Base-by-base conservation (phyloP, 2,113 vertebrate genomes). In the Ictalurus punctatus region DNA sequence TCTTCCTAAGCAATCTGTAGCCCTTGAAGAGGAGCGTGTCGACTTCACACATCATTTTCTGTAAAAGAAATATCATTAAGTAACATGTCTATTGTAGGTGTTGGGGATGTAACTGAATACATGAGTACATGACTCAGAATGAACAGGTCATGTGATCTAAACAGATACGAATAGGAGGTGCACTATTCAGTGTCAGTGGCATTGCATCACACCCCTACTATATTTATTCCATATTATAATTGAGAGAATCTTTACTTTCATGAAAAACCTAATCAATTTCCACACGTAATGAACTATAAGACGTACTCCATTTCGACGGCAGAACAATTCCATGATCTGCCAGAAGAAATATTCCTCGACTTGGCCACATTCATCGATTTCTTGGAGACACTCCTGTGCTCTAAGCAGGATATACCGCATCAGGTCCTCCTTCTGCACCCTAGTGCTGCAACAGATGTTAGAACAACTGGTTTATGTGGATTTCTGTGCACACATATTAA, bases 301-400 rank as follows among this genome's bases (percentile, higher is more conserved):
- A 48, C 48, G 48, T 48, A 85, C 83, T 85, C 40, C 63, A n/a
- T 85, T 69, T 6, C n/a, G 14, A 48, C 6, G 0, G 69, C 48
- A 86, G 52, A 86, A 86, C 65, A 86, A 86, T 48, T 48, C 48
- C 48, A 48, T 73, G 6, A 85, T 71, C 48, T 71, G 44, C 65
- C 84, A 85, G 67, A 58, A 71, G 1, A 85, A 71, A 56, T 56
- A 85, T 3, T n/a, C 48, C 44, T 85, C 67, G 10, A 14, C 16
- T 71, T 34, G 65, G 17, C 37, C 17, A 13, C 8, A n/a, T 9
- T 40, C 48, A 56, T 14, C 4, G 4, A 21, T 30, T 8, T n/a
- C 5, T 0, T 30, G 6, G 23, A 73, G 65, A 56, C 84, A 86
- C n/a, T 74, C 30, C n/a, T 73, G 8, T 23, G 48, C 23, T 16